A percentile compares a stretch with the other conserved stretches of the same genome.
These are phyloP conservation scores for Mesochorus sp. DNA, from an alignment of 2,888 invertebrate genomes.

Conservation along the genomic window DNA sequence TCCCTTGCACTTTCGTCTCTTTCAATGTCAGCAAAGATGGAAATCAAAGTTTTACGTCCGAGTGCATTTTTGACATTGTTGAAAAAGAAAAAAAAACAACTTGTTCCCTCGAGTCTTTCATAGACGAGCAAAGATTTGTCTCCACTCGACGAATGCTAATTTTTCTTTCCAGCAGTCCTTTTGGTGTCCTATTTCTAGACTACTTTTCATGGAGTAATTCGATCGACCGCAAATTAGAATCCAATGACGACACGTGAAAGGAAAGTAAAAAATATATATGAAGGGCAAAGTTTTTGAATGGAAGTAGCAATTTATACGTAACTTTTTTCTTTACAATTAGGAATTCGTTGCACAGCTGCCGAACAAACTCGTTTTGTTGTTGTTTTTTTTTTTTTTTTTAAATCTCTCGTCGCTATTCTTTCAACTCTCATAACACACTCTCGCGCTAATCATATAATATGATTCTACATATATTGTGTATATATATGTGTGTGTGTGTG, in stretches of 20 bases:
- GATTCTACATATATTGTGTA: too few species aligned
- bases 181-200: not conserved
- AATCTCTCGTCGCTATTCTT: too few species aligned
- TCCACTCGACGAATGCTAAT: not conserved
- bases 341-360: constrained; percentile 39
- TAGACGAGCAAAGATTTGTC: too few species aligned
- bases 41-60: constrained; percentile 23
- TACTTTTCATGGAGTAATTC: too few species aligned
- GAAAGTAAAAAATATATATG: not conserved
- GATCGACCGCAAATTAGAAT: too few species aligned
- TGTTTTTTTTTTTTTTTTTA: constrained; percentile 1
- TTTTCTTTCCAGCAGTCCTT: not conserved
- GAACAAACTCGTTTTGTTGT: not conserved
- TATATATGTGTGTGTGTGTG: constrained; percentile 14
- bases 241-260: not conserved
- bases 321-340: constrained; percentile 37
- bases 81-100: not conserved
- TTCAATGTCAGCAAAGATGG: constrained; percentile 13
- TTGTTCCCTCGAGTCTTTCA: not conserved
- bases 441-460: constrained; percentile 20
- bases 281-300: not conserved
- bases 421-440: not conserved
- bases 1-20: constrained; percentile 19
- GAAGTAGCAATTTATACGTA: constrained; percentile 30
- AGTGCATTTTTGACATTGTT: not conserved